Base-by-base conservation (phyloP, 2,113 vertebrate species). In the Bufo gargarizans region DNA sequence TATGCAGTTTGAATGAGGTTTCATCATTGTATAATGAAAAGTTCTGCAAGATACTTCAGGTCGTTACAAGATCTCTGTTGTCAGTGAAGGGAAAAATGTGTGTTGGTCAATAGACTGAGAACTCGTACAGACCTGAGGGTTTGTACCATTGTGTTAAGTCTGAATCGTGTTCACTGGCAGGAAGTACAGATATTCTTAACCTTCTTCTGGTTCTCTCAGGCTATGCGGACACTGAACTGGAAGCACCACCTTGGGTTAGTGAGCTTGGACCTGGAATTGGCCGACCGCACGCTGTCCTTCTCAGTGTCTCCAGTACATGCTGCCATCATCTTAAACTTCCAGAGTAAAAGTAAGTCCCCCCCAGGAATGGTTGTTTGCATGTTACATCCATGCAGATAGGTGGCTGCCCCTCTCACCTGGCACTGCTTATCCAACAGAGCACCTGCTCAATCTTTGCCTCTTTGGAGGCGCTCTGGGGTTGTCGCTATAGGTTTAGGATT, bases 181-280 rank as follows among this genome's bases (percentile, higher is more conserved):
- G 1, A 14, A 13, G 19, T 33, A n/a, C 2, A 43, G 22, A 43
- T 72, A 6, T 72, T 69, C 20, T 33, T 14, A 43, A 12, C 12
- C 5, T 45, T 16, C 0, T 74, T 74, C 14, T 19, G 71, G 4
- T 65, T 33, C 90, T 89, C 85, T 0, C 92, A 99, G 98, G 98
- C 98, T 89, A 99, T 99, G 98, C 94, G 98, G 89, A 99, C 98
- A 0, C 95, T 99, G 91, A 99, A 96, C 94, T 99, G 98, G 98
- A 99, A 99, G 92, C 95, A 98, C 90, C 98, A 97, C 49, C 93
- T 99, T 89, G 98, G 98, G 8, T 95, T 97, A 2, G 98, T 99
- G 89, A 97, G 95, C 43, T 93, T 99, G 95, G 98, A 99, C 0
- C 92, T 99, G 91, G 97, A 99, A 94, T 94, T 99, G 92, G 96